phyloP scores from a whole-genome alignment of 2,888 invertebrate genomes.

The Cephus nigrinus region DNA sequence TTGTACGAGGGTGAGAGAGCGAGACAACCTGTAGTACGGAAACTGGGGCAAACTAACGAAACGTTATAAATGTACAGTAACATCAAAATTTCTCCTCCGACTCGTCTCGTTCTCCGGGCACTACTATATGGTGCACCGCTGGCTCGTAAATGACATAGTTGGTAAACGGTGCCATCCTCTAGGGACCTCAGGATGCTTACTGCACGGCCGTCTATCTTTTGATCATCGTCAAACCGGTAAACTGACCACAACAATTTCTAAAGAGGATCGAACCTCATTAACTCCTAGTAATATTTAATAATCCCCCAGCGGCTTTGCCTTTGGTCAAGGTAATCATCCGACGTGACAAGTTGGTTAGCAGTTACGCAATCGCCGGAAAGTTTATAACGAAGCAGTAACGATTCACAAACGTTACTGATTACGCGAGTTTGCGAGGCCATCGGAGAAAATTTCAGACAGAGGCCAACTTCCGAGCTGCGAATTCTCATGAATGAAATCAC shows the following conservation, averaged over 20 bases:
- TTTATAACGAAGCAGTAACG: background rate
- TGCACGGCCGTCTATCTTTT: background rate
- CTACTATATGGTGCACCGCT: background rate
- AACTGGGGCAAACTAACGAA: slow-evolving; percentile 39
- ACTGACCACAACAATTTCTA: background rate
- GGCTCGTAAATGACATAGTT: background rate
- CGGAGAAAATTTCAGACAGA: background rate
- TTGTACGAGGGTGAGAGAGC: background rate
- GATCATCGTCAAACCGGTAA: background rate
- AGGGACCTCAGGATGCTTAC: background rate
- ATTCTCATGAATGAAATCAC: slow-evolving; percentile 14
- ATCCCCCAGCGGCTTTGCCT: background rate
- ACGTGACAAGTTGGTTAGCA: background rate
- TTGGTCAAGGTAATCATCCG: background rate
- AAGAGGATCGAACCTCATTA: background rate
- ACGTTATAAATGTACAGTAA: background rate
- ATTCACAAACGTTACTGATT: too few species aligned
- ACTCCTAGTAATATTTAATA: background rate
- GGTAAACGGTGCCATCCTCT: background rate
- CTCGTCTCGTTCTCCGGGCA: background rate
- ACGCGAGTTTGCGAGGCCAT: background rate
- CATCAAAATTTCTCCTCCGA: background rate
- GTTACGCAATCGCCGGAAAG: background rate
- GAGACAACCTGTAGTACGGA: background rate
- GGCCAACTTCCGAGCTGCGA: slow-evolving; percentile 8